Evolutionary conservation across 2,888 invertebrate genomes (phyloP).

Genomic region (Thelaira solivaga): DNA sequence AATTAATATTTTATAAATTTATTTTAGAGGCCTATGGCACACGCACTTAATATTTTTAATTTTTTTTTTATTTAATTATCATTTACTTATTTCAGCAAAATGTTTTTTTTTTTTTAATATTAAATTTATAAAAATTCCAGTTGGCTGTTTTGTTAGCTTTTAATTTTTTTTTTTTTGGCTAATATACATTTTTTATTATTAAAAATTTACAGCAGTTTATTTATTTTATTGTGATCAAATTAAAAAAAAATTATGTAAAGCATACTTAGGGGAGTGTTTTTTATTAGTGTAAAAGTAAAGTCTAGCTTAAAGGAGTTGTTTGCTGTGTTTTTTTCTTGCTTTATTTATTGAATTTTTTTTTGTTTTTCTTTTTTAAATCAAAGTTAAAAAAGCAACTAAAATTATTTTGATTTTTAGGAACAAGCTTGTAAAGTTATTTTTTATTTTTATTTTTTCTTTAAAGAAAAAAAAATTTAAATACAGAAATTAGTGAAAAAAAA

Average conservation of each 20-base stretch:
- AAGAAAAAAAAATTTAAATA: too few relatives aligned
- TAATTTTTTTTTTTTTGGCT: neutral
- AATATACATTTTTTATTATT: slow-evolving; percentile 24
- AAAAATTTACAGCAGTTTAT: slow-evolving; percentile 41
- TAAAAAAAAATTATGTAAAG: slow-evolving; percentile 30
- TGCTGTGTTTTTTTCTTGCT: too few relatives aligned
- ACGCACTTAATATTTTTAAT: slow-evolving; percentile 31
- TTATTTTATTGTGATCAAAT: neutral
- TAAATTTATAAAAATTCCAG: slow-evolving; percentile 35
- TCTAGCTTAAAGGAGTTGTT: slow-evolving; percentile 32
- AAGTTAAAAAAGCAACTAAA: slow-evolving; percentile 49
- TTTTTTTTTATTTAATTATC: slow-evolving; percentile 43
- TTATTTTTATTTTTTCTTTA: neutral
- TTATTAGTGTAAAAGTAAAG: slow-evolving; percentile 33
- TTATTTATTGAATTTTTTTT: too few relatives aligned
- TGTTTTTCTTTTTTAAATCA: slow-evolving; percentile 7
- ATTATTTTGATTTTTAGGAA: slow-evolving; percentile 61
- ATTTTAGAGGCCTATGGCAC: slow-evolving; percentile 48
- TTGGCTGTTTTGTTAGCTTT: neutral
- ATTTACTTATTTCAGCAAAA: slow-evolving; percentile 44
- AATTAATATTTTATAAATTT: slow-evolving; percentile 29
- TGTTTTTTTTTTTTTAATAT: slow-evolving; percentile 26
- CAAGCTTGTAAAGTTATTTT: slow-evolving; percentile 44
- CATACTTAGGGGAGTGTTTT: slow-evolving; percentile 33
- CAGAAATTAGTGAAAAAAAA: neutral